Percentiles rank a stretch among this genome's conserved stretches.
Conservation (phyloP, 2,888 invertebrate genomes). For the Boloria euphrosyne region DNA sequence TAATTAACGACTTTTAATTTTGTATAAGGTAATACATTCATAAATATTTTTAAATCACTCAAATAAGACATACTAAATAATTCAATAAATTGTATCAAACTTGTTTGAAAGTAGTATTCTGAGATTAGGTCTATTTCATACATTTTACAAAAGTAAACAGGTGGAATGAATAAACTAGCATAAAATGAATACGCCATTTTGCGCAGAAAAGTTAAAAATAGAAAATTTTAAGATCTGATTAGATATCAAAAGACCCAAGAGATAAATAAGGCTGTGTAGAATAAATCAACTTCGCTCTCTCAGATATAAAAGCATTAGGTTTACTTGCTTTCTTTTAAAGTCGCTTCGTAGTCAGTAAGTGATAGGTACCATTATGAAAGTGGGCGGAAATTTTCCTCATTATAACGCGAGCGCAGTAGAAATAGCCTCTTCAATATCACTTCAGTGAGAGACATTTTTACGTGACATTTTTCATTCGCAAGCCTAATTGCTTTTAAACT, state of each 20-base stretch:
- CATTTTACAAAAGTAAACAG: too few relatives aligned
- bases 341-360: conserved; percentile 22
- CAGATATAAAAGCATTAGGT: conserved; percentile 23
- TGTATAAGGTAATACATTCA: too few relatives aligned
- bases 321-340: conserved; percentile 9
- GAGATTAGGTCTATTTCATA: too few relatives aligned
- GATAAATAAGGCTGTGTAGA: conserved; percentile 1
- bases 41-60: too few relatives aligned
- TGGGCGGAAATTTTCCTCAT: conserved; percentile 28
- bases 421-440: conserved; percentile 31
- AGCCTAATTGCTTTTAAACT: conserved; percentile 29
- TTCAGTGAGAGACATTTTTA: conserved; percentile 26
- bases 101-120: too few relatives aligned
- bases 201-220: neutral
- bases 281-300: conserved; percentile 18
- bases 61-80: too few relatives aligned
- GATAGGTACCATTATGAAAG: conserved; percentile 27
- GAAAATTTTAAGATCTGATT: too few relatives aligned
- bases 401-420: conserved; percentile 23
- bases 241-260: neutral
- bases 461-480: conserved; percentile 28
- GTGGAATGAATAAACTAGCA: too few relatives aligned
- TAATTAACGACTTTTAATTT: too few relatives aligned
- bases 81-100: too few relatives aligned
- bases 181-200: neutral